phyloP scores from a whole-genome alignment of 2,113 vertebrate species.

The Corythornis cristatus region DNA sequence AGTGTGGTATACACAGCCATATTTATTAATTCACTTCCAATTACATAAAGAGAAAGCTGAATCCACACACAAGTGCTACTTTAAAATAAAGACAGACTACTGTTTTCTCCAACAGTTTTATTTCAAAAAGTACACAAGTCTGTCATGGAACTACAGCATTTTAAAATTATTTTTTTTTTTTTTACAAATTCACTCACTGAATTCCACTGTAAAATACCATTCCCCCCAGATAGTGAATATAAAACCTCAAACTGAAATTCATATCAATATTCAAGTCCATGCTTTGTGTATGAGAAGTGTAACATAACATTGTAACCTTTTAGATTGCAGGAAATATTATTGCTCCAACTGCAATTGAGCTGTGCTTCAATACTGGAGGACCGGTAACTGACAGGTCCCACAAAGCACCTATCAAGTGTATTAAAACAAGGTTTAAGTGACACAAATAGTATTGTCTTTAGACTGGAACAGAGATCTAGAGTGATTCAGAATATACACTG shows the following conservation, averaged over 20 bases:
- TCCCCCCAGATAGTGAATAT: constrained; percentile 49
- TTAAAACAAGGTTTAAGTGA: constrained; percentile 36
- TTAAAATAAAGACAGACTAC: constrained; percentile 68
- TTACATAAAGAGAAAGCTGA: constrained; percentile 60
- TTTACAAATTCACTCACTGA: constrained; percentile 64
- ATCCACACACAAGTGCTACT: constrained; percentile 55
- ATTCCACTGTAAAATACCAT: constrained; percentile 60
- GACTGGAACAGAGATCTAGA: constrained; percentile 5
- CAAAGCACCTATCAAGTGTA: constrained; percentile 43
- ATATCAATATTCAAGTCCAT: constrained; percentile 36
- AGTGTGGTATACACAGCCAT: neutral
- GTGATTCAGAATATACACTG: constrained; percentile 1
- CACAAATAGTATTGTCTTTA: neutral
- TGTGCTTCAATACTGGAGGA: constrained; percentile 35
- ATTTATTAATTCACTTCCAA: constrained; percentile 42
- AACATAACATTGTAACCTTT: neutral
- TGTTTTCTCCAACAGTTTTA: constrained; percentile 77
- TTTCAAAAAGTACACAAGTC: constrained; percentile 80
- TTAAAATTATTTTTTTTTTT: constrained; percentile 30
- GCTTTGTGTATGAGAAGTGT: constrained; percentile 50
- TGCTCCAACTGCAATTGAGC: constrained; percentile 41
- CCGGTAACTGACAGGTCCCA: neutral
- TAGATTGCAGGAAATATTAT: constrained; percentile 28
- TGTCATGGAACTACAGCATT: constrained; percentile 76
- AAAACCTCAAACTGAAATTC: constrained; percentile 66